Evolutionary conservation across 1,140 invertebrate species (phyloP), one percentile per base, ranked within the genome.

Genomic region (Drosophila littoralis): DNA sequence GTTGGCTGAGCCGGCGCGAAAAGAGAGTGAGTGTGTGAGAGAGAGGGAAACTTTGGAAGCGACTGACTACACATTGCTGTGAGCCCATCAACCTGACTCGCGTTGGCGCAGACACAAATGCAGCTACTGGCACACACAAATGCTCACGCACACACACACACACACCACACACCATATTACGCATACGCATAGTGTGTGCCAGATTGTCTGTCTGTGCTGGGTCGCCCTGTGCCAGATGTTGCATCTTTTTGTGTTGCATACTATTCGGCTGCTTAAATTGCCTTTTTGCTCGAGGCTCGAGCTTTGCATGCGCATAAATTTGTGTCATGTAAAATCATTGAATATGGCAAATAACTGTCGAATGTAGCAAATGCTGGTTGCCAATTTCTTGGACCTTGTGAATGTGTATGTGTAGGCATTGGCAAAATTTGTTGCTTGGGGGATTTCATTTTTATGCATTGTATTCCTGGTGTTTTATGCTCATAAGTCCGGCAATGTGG

Each of bases 311-410:
- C 80, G 75, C 82, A 85, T 86, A 85, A 81, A 81, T 79, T 88
- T 88, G 77, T 68, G 84, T 79, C 83, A 89, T 83, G 83, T 89
- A 77, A 79, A 89, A 89, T 88, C 84, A 89, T 83, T 77, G 66
- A 79, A 89, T 88, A 88, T 83, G 88, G 83, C 83, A 83, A 89
- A 88, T 88, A 88, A 79, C 77, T 83, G 83, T 86, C 83, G 77
- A 67, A 77, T 59, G 54, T 69, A 35, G 51, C 65, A 51, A 22
- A 32, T 52, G 64, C 12, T 15, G 28, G 7, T 2, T 33, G 35
- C 10, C 22, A 32, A 28, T 12, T 42, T 13, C 12, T n/a, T 52
- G 42, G 40, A 48, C 64, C 43, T 38, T 58, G 17, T 65, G 13
- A 38, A 52, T 50, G 22, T 22, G 22, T 3, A 22, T 22, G 22